phyloP scores from a whole-genome alignment of 1,140 invertebrate genomes.

The Stegodyphus mimosarum region DNA sequence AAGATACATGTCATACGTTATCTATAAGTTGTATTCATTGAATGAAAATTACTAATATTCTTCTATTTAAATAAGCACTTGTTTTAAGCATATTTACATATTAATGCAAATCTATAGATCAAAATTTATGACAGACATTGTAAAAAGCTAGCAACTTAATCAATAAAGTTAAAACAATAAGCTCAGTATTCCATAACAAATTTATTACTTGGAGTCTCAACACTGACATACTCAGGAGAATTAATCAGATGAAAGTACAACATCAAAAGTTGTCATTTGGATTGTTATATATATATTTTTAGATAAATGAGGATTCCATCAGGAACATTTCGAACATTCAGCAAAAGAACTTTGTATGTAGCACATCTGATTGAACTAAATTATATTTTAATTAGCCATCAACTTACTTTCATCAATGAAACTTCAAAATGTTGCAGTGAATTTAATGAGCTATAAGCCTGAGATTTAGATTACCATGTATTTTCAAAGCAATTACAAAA shows the following conservation, averaged over 20 bases:
- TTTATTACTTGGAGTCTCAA: constrained; percentile 56
- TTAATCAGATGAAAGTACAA: constrained; percentile 45
- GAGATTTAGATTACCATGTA: neutral
- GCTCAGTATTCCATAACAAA: constrained; percentile 51
- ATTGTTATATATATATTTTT: neutral
- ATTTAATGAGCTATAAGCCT: neutral
- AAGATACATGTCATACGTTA: too few relatives aligned
- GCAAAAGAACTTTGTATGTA: neutral
- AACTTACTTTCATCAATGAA: too few relatives aligned
- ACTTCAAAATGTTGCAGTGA: neutral
- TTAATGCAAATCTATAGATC: too few relatives aligned
- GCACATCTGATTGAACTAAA: neutral
- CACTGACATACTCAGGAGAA: constrained; percentile 25
- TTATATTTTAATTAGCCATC: neutral
- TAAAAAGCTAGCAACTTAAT: too few relatives aligned
- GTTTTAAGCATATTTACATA: too few relatives aligned
- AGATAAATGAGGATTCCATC: neutral
- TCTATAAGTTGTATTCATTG: too few relatives aligned
- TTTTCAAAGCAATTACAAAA: neutral
- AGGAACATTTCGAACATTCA: neutral
- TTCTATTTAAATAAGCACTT: too few relatives aligned
- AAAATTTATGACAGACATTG: too few relatives aligned
- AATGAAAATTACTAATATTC: too few relatives aligned
- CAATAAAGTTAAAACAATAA: too few relatives aligned
- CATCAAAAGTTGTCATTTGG: neutral